Percentiles rank a stretch among this genome's conserved stretches.
Conservation (phyloP, 2,888 invertebrate species). For the Philereme transversata region DNA sequence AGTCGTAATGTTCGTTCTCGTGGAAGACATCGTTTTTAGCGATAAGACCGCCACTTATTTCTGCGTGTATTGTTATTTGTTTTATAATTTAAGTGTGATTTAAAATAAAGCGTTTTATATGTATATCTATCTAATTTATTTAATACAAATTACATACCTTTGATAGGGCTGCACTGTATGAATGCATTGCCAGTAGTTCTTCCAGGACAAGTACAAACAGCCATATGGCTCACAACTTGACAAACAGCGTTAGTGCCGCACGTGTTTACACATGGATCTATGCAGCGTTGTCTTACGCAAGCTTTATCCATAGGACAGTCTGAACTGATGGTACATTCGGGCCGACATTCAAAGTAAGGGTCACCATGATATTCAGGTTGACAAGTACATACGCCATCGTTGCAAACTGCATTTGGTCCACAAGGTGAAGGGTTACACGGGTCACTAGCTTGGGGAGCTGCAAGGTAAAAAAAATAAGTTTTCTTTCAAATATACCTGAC, state of each 20-base stretch:
- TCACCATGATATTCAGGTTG: slow-evolving; percentile 86
- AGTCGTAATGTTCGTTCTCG: too few relatives aligned
- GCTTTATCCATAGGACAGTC: slow-evolving; percentile 88
- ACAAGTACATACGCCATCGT: slow-evolving; percentile 85
- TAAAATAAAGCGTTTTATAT: too few relatives aligned
- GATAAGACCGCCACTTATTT: too few relatives aligned
- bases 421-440: slow-evolving; percentile 87
- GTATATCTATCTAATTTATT: too few relatives aligned
- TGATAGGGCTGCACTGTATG: slow-evolving; percentile 85
- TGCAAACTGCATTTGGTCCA: slow-evolving; percentile 85
- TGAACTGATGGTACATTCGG: slow-evolving; percentile 89
- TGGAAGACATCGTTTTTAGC: too few relatives aligned
- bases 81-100: too few relatives aligned
- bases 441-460: slow-evolving; percentile 67
- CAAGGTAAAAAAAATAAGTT: slow-evolving; percentile 23
- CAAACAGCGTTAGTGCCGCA: slow-evolving; percentile 90
- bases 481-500: neutral
- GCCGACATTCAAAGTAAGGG: slow-evolving; percentile 88
- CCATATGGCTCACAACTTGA: slow-evolving; percentile 89
- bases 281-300: slow-evolving; percentile 88
- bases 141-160: slow-evolving; percentile 59
- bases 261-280: slow-evolving; percentile 89
- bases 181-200: slow-evolving; percentile 89
- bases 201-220: slow-evolving; percentile 89
- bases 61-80: too few relatives aligned